Base-by-base conservation (phyloP, 2,113 vertebrate species). In the Microtus richardsoni region DNA sequence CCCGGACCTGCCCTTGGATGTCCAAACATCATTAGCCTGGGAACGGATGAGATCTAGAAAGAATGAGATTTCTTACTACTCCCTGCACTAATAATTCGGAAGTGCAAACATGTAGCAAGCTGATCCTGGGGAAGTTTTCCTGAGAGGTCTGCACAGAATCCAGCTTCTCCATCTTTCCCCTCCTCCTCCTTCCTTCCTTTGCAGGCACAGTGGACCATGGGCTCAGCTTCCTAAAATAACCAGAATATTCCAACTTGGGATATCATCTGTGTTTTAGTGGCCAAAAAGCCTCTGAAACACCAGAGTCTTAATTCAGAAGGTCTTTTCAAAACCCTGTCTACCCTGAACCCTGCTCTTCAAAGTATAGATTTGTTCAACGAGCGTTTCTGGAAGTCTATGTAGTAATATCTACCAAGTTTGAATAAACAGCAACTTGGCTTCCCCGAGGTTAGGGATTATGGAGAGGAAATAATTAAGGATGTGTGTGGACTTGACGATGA, bases 401-500 rank as follows among this genome's bases (percentile, higher is more conserved):
- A 64, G 93, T 82, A n/a, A 19, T n/a, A 39, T 41, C 95, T 49
- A 70, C 52, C 47, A 39, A 89, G 93, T 44, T 36, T 71, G 86
- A 85, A 86, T 89, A 93, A 86, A 83, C 96, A 89, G 89, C 24
- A 75, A 49, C 93, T 74, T 60, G 60, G 73, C 93, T 88, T 93
- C 88, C 78, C 58, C 4, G 2, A 89, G 75, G 54, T 62, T 13
- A 74, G 74, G 83, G 96, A 58, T 82, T 64, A 17, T 28, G 83
- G 87, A 93, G 41, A 95, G 97, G 95, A 94, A 89, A 91, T 87
- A 52, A 95, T 91, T 77, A 74, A 91, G 87, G 91, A 28, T n/a
- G 91, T 75, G 80, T 73, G 82, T 95, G 64, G 44, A 36, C 16
- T 86, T 14, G 5, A 6, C 89, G 60, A 77, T 13, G 7, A 68